Base-by-base conservation (phyloP, 2,888 invertebrate genomes). In the Mechanitis mazaeus region DNA sequence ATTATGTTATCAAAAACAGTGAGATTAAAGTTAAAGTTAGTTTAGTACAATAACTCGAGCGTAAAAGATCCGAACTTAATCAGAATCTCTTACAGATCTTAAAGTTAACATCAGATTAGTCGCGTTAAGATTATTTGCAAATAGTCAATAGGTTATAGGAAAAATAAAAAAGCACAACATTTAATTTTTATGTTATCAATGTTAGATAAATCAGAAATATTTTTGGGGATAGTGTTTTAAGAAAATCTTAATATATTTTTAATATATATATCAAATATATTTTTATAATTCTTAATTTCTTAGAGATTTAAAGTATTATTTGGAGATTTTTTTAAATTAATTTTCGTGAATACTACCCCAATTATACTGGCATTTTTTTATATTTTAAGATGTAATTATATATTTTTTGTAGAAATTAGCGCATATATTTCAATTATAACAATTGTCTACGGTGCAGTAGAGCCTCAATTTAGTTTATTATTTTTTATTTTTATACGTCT, bases 1-100 rank as follows among this genome's bases (percentile, higher is more conserved):
- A 83, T 83, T 85, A 85, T 80, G 77, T 82, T 86, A 87, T 87
- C 86, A 85, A 86, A 84, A 82, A 82, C 84, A 88, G 89, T 90
- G 89, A 90, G 89, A 90, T 88, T 90, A 90, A 84, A 83, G 75
- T 85, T 84, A 84, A 85, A 75, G 81, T 75, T 83, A 85, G 81
- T 70, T 77, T 84, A 85, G 83, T 77, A 71, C 74, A 71, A 70
- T 73, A 73, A 75, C 68, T 73, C 71, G 72, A 71, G 76, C 84
- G 83, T 72, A 75, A 33, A 47, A 9, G 20, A 58, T 50, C n/a
- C 46, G 45, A 12, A 53, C 33, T 57, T 57, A 61, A 66, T 66
- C 68, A 64, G 87, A 87, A 88, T 87, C 85, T 87, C 86, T 80
- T 65, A 60, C 55, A n/a, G 6, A 54, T 59, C 47, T 20, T 6